These are phyloP conservation scores for Elegia similella DNA, from an alignment of 2,888 invertebrate genomes.

Conservation along the genomic window DNA sequence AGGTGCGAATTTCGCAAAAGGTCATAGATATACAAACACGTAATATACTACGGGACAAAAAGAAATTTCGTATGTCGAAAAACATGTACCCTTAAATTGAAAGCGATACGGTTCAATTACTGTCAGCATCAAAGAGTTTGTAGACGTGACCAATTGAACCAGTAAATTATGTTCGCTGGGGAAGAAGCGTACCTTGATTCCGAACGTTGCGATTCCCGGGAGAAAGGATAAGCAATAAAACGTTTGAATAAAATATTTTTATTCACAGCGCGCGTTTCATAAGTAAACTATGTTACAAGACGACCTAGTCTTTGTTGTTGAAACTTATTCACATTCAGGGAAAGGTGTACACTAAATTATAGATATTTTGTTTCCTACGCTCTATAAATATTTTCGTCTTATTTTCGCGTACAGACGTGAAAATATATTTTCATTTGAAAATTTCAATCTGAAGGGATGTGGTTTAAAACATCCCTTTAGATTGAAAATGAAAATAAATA, in stretches of 20 bases:
- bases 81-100: neutral
- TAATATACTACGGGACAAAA: neutral
- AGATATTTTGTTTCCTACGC: too few relatives aligned
- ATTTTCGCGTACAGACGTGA: too few relatives aligned
- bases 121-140: slow-evolving; percentile 7
- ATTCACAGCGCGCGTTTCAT: neutral
- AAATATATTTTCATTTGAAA: too few relatives aligned
- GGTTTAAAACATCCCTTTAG: too few relatives aligned
- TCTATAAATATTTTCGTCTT: too few relatives aligned
- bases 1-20: slow-evolving; percentile 29
- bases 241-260: slow-evolving; percentile 3
- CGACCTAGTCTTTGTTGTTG: too few relatives aligned
- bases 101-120: slow-evolving; percentile 1
- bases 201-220: slow-evolving; percentile 16
- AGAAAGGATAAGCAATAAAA: slow-evolving; percentile 8
- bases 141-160: slow-evolving; percentile 27
- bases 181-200: slow-evolving; percentile 26
- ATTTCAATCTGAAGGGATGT: too few relatives aligned
- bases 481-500: too few relatives aligned
- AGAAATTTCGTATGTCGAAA: neutral
- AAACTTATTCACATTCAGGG: too few relatives aligned
- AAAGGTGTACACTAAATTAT: too few relatives aligned
- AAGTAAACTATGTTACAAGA: neutral
- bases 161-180: slow-evolving; percentile 33
- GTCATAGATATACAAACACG: neutral